Base-by-base conservation (phyloP, 2,113 vertebrate genomes). In the Nyctereutes procyonoides region DNA sequence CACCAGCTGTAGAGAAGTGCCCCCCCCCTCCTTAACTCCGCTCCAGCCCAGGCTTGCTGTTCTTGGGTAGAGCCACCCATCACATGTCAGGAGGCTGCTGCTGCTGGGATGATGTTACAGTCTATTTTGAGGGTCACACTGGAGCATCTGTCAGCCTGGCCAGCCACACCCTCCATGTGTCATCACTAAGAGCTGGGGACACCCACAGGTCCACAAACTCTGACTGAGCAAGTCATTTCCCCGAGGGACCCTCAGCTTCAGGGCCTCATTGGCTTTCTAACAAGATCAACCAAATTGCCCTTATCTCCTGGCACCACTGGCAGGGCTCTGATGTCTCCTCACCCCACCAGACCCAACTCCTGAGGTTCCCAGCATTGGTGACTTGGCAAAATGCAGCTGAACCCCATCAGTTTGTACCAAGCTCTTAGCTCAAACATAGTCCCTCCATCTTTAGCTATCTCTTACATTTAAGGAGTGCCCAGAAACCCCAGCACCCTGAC, bases 111-210 rank as follows among this genome's bases (percentile, higher is more conserved):
- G 98, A 98, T 97, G 96, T 98, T 98, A 98, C 95, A 97, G 79
- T 98, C 98, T 98, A 98, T 98, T 98, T 98, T 98, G 96, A 98
- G 98, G 97, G 98, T 97, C 97, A 98, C 91, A 96, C 51, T 98
- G 82, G 73, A 97, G 95, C 96, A 98, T 98, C 92, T 98, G 96
- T 97, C 53, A 88, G 93, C 96, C 94, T 80, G 58, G 94, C 67
- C 81, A 97, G 84, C 90, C 97, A 97, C 95, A 97, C 98, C 97
- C 95, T 96, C 81, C 43, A 92, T 97, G 97, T 96, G 90, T 98
- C 97, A 98, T 96, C 97, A 93, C 85, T 60, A 92, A 97, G 69
- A 96, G 88, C 81, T 15, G 13, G 92, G 79, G 95, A 96, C 94
- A 97, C 81, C 67, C 88, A 96, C 56, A 96, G 94, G 77, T 97